These are phyloP conservation scores for Prosapia bicincta DNA, from an alignment of 2,888 invertebrate species.

Conservation along the genomic window DNA sequence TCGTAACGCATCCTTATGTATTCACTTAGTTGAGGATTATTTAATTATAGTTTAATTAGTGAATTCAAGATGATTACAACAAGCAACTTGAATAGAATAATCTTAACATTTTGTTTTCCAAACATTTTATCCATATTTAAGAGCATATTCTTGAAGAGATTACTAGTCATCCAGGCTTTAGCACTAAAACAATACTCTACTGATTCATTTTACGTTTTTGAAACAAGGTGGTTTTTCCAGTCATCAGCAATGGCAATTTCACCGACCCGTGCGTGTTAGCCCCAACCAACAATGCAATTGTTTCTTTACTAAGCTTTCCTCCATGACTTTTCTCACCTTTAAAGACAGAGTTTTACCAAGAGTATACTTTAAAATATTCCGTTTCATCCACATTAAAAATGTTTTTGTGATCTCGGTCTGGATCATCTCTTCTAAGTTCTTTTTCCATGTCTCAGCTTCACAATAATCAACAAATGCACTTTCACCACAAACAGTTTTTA, in stretches of 20 bases:
- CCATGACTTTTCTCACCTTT: conserved; percentile 3
- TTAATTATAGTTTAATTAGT: too few species aligned
- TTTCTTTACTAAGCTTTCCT: neutral
- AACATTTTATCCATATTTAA: conserved; percentile 14
- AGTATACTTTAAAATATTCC: neutral
- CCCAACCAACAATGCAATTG: neutral
- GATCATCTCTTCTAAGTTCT: neutral
- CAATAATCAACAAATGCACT: neutral
- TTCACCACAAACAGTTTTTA: neutral
- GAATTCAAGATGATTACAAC: too few species aligned
- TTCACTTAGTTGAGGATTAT: too few species aligned
- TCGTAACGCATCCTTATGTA: too few species aligned
- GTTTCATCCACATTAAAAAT: conserved; percentile 6
- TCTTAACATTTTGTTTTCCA: neutral
- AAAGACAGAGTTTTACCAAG: neutral
- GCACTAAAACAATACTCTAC: conserved; percentile 15
- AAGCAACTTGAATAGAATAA: too few species aligned
- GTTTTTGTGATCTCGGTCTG: neutral
- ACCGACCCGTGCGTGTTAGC: conserved; percentile 20
- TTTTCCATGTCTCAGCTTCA: neutral
- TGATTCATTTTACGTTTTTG: conserved; percentile 15
- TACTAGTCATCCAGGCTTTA: conserved; percentile 4
- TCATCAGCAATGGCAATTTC: conserved; percentile 13
- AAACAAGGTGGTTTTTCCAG: conserved; percentile 18
- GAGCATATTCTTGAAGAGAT: neutral